Evolutionary conservation across 2,113 vertebrate species (phyloP).

Genomic region (Melanotaenia duboulayi): DNA sequence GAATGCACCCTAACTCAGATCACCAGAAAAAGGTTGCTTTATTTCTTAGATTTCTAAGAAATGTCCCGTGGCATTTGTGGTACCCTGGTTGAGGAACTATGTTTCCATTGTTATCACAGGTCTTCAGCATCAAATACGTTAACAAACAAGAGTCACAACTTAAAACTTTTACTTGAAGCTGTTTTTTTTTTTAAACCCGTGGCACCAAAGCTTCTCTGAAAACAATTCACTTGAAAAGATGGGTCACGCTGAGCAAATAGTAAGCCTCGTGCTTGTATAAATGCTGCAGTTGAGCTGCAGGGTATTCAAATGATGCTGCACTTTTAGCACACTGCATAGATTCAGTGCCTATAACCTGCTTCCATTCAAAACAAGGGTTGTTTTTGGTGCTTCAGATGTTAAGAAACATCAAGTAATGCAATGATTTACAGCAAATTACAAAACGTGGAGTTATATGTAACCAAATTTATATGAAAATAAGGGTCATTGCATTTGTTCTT

Average conservation of each 20-base stretch:
- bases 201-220: conserved; percentile 1
- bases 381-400: no score
- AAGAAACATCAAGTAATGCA: no score
- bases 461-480: neutral
- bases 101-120: neutral
- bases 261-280: conserved; percentile 3
- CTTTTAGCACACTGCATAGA: neutral
- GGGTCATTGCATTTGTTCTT: neutral
- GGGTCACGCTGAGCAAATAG: conserved; percentile 45
- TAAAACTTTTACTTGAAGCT: neutral
- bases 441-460: no score
- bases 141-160: conserved; percentile 16
- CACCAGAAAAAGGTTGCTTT: neutral
- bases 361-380: neutral
- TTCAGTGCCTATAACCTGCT: neutral
- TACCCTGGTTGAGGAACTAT: neutral
- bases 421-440: no score
- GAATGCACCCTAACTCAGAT: no score
- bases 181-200: neutral
- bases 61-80: neutral
- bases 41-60: conserved; percentile 1
- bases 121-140: neutral
- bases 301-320: neutral
- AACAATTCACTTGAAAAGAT: neutral
- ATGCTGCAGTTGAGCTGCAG: conserved; percentile 10